phyloP scores from a whole-genome alignment of 2,888 invertebrate species.

The Thera obeliscata region DNA sequence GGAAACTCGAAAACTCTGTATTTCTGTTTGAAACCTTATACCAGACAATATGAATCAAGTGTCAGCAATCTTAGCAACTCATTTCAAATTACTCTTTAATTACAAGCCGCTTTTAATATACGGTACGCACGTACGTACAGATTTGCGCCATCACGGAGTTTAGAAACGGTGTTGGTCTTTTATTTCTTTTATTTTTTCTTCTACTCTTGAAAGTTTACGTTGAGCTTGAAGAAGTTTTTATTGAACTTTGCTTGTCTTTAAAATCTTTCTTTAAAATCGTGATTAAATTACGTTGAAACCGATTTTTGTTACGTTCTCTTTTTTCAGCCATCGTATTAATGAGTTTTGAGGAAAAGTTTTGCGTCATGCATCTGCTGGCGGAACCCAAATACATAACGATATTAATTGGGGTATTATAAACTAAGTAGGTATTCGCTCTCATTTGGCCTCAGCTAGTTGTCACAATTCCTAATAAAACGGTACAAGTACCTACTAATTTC shows the following conservation, averaged over 20 bases:
- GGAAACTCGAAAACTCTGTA: constrained; percentile 4
- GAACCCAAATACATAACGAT: too few species aligned
- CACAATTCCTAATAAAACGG: too few species aligned
- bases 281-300: too few species aligned
- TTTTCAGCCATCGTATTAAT: too few species aligned
- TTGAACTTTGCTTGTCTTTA: neutral
- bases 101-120: constrained; percentile 39
- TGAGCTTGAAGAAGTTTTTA: neutral
- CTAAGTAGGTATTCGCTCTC: too few species aligned
- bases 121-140: constrained; percentile 28
- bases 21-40: constrained; percentile 28
- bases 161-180: neutral
- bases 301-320: too few species aligned
- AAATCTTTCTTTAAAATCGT: neutral
- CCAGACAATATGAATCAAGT: constrained; percentile 22
- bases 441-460: too few species aligned
- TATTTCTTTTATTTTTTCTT: neutral
- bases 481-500: neutral
- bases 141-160: constrained; percentile 26
- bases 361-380: too few species aligned
- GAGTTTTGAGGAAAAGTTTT: too few species aligned
- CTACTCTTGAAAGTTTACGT: constrained; percentile 2
- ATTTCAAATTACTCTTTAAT: constrained; percentile 40
- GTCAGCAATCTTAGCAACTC: constrained; percentile 28
- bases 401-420: too few species aligned